Base-by-base conservation (phyloP, 2,797 vertebrate genomes). In the Sebastes miniatus region DNA sequence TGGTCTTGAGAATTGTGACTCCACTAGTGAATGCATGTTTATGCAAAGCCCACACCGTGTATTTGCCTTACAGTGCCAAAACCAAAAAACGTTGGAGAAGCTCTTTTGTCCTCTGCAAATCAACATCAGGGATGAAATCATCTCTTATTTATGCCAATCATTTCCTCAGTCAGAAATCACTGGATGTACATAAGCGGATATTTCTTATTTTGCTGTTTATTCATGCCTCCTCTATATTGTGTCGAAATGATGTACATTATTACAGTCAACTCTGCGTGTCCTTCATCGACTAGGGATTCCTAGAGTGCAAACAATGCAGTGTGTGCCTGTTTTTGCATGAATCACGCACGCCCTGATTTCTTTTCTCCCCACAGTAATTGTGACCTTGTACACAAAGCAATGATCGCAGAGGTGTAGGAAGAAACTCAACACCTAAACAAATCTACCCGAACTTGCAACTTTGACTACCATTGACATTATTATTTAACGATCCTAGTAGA, bases 221-320 rank as follows among this genome's bases (percentile, higher is more conserved):
- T 31, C 25, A 7, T 57, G 5, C 25, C 13, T 76, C 56, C 69
- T 63, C n/a, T 39, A 39, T 39, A 27, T 27, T 43, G 13, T 80
- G 25, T 71, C 11, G 3, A 39, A 52, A 69, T 67, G 56, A 22
- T 69, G 62, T 7, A 29, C 27, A 32, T 52, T 29, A 68, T 70
- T 63, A 68, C n/a, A 56, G 25, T 27, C 4, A 32, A 14, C 24
- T 32, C 62, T 22, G 56, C 36, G 39, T 69, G 70, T 70, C 5
- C 59, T 32, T 61, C 24, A 1, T 3, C 3, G 47, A 34, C 58
- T 47, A 22, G 27, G 3, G 43, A 79, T 67, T 81, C 69, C 47
- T 52, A 14, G 14, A 81, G 54, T n/a, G 66, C 5, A 71, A 83
- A 87, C 14, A 68, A 64, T 72, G 69, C 67, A 63, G n/a, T 29